Evolutionary conservation across 2,113 vertebrate species (phyloP).

Genomic region (Equus quagga): DNA sequence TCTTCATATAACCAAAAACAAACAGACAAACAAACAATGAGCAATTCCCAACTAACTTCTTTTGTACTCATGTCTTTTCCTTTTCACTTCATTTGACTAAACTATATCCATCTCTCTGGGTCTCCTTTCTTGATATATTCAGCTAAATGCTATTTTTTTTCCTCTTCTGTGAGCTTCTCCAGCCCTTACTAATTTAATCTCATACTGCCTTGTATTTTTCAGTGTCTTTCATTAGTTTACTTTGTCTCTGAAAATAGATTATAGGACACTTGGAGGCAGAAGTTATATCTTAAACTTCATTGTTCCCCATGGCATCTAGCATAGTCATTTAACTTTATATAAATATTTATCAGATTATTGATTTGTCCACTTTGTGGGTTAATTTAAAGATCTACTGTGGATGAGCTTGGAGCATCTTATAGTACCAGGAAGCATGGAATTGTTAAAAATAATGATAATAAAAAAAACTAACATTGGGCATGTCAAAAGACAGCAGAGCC

Average conservation of each 20-base stretch:
- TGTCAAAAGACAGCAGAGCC: neutral
- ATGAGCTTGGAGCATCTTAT: neutral
- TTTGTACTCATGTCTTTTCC: neutral
- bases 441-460: conserved; percentile 23
- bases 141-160: neutral
- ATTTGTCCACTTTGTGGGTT: neutral
- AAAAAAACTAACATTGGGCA: neutral
- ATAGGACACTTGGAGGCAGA: neutral
- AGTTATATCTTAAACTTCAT: conserved; percentile 31
- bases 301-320: neutral
- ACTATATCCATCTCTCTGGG: neutral
- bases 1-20: too few species aligned
- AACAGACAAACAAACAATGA: too few species aligned
- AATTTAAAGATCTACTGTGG: neutral
- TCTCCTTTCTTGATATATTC: neutral
- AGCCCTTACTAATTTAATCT: conserved; percentile 13
- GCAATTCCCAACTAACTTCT: too few species aligned
- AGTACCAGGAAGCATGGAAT: neutral
- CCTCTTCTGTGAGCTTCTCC: neutral
- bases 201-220: neutral
- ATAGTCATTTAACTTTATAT: conserved; percentile 33
- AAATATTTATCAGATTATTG: conserved; percentile 21
- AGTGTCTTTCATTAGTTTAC: conserved; percentile 40
- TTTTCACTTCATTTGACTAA: neutral
- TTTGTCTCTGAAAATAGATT: conserved; percentile 36